Evolutionary conservation across 2,888 invertebrate genomes (phyloP), one percentile per base, ranked within the genome.

Genomic region (Artemia sinica): DNA sequence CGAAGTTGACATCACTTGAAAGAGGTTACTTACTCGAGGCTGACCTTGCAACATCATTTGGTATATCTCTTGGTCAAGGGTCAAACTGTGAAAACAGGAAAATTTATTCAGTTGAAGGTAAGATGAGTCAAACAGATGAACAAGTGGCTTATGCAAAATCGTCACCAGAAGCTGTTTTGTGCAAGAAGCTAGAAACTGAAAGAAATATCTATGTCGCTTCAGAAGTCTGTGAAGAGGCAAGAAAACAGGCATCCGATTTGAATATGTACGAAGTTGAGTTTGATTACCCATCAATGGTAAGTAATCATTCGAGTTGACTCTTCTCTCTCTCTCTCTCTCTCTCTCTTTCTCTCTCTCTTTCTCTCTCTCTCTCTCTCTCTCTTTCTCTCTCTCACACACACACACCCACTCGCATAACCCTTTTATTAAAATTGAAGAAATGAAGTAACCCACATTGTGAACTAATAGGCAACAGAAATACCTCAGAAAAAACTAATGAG

Each of bases 71-170:
- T 10, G 63, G 63, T 58, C 63, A 58, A 18, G 63, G 63, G 8
- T 10, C 28, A n/a, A 58, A 58, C 63, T 58, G 63, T 28, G 63
- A 58, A 28, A 58, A n/a, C 63, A 58, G 28, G 2, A n/a, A 28
- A n/a, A 28, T 8, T 28, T 58, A 18, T 10, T 18, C 63, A 8
- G 11, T 58, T 58, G 63, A 58, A 10, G 63, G 63, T 18, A 58
- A 58, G 63, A 58, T 58, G 63, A 58, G 14, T 28, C 63, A 58
- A 28, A 58, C 63, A 8, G 9, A n/a, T 10, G 63, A 58, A 28
- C 63, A 58, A 28, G 63, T 58, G 63, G 63, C 63, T n/a, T 58
- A 18, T 58, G 63, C 63, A n/a, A 58, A 58, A 28, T 58, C 63
- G 14, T 58, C 63, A 28, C 63, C 63, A 58, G 63, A 58, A 28